Evolutionary conservation across 2,888 invertebrate species (phyloP).

Genomic region (Troides helena): DNA sequence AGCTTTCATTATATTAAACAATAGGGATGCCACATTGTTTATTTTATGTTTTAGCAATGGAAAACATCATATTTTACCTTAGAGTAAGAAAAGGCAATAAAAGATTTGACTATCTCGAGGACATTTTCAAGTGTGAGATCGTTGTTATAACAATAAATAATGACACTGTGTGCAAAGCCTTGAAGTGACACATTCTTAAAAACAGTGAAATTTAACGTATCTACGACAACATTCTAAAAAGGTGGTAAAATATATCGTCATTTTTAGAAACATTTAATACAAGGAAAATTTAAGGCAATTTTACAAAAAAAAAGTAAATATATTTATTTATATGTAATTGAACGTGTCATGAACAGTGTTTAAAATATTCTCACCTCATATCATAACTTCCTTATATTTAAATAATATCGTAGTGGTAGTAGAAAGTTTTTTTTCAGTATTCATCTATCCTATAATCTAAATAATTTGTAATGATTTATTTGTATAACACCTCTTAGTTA

Average conservation of each 20-base stretch:
- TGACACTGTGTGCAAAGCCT: conserved; percentile 11
- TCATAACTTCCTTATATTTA: too few relatives aligned
- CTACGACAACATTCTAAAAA: background rate
- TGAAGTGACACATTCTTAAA: background rate
- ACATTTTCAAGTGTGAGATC: conserved; percentile 28
- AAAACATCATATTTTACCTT: background rate
- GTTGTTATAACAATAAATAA: conserved; percentile 12
- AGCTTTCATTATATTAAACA: too few relatives aligned
- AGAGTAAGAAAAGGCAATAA: background rate
- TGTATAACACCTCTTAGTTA: too few relatives aligned
- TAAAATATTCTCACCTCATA: background rate
- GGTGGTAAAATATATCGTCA: background rate
- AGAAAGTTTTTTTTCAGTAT: too few relatives aligned
- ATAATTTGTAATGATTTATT: too few relatives aligned
- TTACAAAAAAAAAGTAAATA: background rate
- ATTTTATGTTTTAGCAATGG: background rate
- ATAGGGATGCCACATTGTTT: background rate
- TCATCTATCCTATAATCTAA: too few relatives aligned
- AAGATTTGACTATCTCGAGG: conserved; percentile 12
- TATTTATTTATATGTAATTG: background rate
- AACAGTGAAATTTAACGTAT: background rate
- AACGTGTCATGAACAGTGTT: background rate
- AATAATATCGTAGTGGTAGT: background rate
- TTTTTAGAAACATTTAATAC: background rate
- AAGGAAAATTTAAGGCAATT: background rate